phyloP scores from a whole-genome alignment of 2,113 vertebrate genomes.

The Megatriorchis doriae region DNA sequence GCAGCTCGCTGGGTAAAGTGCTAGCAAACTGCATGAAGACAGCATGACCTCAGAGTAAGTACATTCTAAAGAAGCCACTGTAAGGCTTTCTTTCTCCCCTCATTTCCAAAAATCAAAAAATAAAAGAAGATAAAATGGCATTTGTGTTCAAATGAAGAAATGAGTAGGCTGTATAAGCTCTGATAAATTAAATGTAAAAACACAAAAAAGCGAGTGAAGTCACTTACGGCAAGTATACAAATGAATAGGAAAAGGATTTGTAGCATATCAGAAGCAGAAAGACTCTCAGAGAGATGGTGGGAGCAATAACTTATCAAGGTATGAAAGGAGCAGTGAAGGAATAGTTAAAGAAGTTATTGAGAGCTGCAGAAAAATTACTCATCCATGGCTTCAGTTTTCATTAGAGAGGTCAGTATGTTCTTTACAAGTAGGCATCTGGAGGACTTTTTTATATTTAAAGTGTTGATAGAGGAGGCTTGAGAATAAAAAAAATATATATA shows the following conservation, averaged over 20 bases:
- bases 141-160: not conserved
- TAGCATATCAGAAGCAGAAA: not conserved
- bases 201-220: not conserved
- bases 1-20: not conserved
- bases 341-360: not conserved
- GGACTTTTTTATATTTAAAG: not conserved
- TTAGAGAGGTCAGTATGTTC: not conserved
- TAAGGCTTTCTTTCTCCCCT: not conserved
- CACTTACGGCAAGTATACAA: not conserved
- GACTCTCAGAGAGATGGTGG: not conserved
- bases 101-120: not conserved
- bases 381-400: not conserved
- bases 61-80: not conserved
- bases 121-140: rapidly evolving
- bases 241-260: not conserved
- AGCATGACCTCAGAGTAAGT: not conserved
- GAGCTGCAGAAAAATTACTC: not conserved
- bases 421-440: not conserved
- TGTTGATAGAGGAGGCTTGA: not conserved
- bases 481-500: not conserved
- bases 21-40: not conserved
- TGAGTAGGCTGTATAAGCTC: not conserved
- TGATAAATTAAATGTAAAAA: not conserved
- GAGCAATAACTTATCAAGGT: not conserved
- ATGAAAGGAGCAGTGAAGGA: not conserved